A percentile compares a stretch with the other conserved stretches of the same genome.
Evolutionary conservation across 2,888 invertebrate genomes (phyloP).

Genomic region (Stictocephala bisonia): DNA sequence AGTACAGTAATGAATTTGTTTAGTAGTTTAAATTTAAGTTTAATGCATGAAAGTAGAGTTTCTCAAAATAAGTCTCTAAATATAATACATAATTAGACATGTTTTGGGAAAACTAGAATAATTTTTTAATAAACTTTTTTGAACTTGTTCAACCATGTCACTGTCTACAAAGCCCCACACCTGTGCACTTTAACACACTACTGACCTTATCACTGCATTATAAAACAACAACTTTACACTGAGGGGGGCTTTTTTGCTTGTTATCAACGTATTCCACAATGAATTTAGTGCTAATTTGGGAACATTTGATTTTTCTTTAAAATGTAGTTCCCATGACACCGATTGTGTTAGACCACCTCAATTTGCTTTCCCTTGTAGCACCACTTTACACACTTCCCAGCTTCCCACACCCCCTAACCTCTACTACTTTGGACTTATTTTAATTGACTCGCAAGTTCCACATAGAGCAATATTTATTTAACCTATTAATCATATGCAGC

Average conservation of each 20-base stretch:
- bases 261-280: slow-evolving; percentile 17
- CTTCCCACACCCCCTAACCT: slow-evolving; percentile 13
- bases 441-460: slow-evolving; percentile 27
- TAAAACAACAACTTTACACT: neutral
- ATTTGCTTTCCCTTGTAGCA: slow-evolving; percentile 3
- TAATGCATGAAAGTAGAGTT: slow-evolving; percentile 18
- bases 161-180: slow-evolving; percentile 35
- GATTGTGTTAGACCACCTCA: slow-evolving; percentile 13
- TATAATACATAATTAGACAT: slow-evolving; percentile 39
- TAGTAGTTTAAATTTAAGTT: neutral
- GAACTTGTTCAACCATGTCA: slow-evolving; percentile 26
- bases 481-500: neutral
- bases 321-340: slow-evolving; percentile 13
- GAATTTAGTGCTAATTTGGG: slow-evolving; percentile 19
- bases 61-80: slow-evolving; percentile 24
- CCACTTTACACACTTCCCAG: slow-evolving; percentile 8
- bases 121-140: slow-evolving; percentile 39
- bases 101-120: slow-evolving; percentile 31
- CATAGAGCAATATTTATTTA: slow-evolving; percentile 11
- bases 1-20: no score
- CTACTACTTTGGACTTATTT: slow-evolving; percentile 12
- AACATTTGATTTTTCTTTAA: neutral
- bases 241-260: neutral
- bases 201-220: slow-evolving; percentile 13
- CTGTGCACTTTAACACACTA: slow-evolving; percentile 44